A percentile compares a stretch with the other conserved stretches of the same genome.
These are phyloP conservation scores for Antedon bifida DNA, from an alignment of 35 echinoderm and acorn worm genomes.

Conservation along the genomic window DNA sequence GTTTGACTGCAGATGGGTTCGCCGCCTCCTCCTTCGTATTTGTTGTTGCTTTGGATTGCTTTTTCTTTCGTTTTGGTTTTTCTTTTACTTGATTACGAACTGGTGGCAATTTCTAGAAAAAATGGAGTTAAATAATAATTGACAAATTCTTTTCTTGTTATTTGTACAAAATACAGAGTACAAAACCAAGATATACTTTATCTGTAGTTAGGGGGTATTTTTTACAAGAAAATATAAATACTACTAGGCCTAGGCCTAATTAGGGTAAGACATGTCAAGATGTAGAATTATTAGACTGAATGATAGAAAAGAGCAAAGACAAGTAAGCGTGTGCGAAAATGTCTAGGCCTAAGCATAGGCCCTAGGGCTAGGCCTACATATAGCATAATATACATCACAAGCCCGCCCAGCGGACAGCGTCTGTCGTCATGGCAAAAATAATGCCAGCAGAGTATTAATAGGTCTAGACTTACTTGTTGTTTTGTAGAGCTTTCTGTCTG, in stretches of 20 bases:
- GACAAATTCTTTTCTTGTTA: background rate
- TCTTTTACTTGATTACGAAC: constrained; percentile 47
- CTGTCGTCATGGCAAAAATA: background rate
- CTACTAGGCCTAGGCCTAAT: too few species aligned
- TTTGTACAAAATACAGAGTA: too few species aligned
- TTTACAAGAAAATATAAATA: too few species aligned
- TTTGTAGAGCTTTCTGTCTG: background rate
- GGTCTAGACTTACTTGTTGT: constrained; percentile 1
- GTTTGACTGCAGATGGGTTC: background rate
- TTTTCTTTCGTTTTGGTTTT: constrained; percentile 39
- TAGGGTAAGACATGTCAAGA: too few species aligned
- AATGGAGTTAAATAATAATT: background rate
- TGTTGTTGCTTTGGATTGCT: constrained; percentile 20
- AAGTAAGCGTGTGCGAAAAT: too few species aligned
- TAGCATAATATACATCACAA: too few species aligned
- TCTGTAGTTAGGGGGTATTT: too few species aligned
- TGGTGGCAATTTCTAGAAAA: constrained; percentile 39
- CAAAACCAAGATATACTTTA: too few species aligned
- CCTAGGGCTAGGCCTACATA: too few species aligned
- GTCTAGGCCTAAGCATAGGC: too few species aligned
- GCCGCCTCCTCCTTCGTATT: background rate
- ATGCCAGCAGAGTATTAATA: background rate
- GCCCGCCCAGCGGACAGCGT: background rate
- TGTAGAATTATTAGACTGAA: too few species aligned
- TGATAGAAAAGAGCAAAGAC: too few species aligned